Base-by-base conservation (phyloP, 2,888 invertebrate genomes). In the Gymnoscelis rufifasciata region DNA sequence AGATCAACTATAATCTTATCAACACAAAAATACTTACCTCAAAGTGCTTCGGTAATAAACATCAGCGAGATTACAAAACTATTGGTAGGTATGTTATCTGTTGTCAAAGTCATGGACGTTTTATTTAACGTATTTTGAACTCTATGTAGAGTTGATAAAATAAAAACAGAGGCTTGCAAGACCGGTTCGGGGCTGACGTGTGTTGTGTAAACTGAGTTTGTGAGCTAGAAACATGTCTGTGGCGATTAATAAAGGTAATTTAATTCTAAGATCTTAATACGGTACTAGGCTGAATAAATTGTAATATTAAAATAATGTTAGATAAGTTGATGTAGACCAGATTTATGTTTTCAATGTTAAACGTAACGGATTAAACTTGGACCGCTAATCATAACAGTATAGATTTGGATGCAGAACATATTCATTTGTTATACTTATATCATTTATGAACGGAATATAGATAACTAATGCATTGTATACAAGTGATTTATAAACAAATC, bases 231-330 rank as follows among this genome's bases (percentile, higher is more conserved):
- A 61, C 49, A 83, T 83, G 83, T 74, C 83, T 12, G 82, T 78
- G 3, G 78, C 79, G 43, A 69, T 82, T 48, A 83, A 82, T 57
- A 82, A 83, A 80, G 83, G 83, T 81, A 62, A 24, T n/a, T n/a
- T n/a, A n/a, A n/a, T n/a, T n/a, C n/a, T n/a, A n/a, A n/a, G n/a
- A n/a, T n/a, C n/a, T n/a, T n/a, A n/a, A n/a, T n/a, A n/a, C n/a
- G n/a, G n/a, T n/a, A n/a, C n/a, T n/a, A n/a, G n/a, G n/a, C n/a
- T n/a, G n/a, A n/a, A n/a, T n/a, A n/a, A n/a, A n/a, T n/a, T n/a
- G n/a, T n/a, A n/a, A n/a, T n/a, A n/a, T n/a, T n/a, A n/a, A n/a
- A n/a, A n/a, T n/a, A n/a, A n/a, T n/a, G n/a, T n/a, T n/a, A n/a
- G n/a, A n/a, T n/a, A n/a, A n/a, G n/a, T n/a, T n/a, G n/a, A n/a